Evolutionary conservation across 2,113 vertebrate genomes (phyloP), one percentile per base, ranked within the genome.

Genomic region (Gulo gulo): DNA sequence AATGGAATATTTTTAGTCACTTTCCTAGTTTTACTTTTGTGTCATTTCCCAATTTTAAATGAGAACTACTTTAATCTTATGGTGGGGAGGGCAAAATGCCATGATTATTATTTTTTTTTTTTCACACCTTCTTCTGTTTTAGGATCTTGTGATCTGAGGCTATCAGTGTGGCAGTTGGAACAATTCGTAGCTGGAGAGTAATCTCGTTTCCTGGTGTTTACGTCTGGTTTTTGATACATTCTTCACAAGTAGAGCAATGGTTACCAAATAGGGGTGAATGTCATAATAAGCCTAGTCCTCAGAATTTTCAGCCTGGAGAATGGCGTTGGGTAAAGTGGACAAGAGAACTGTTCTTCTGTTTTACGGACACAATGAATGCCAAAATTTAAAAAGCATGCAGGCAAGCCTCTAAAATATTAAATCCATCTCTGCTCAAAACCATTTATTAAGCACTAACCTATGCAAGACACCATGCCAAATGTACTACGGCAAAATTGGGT

Each of bases 31-130:
- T 87, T 61, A 87, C 45, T 88, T 91, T 61, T 94, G 55, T 93
- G 45, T 71, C 21, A 76, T 86, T 96, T 92, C 61, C 88, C 36
- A 82, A 74, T 92, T 87, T 96, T 80, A 92, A 63, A 12, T 65
- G 57, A 82, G 42, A 93, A n/a, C 29, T 29, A 84, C 31, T 90
- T 71, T 79, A 29, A 82, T 74, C 29, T 88, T 47, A 95, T 84
- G 9, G 16, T 45, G 9, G 34, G 42, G 4, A 3, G 2, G 0
- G 7, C 2, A 63, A 80, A 67, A 39, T 74, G 11, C 18, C 78
- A 0, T 47, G 8, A 21, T 50, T 69, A 16, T 52, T 14, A 3
- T 24, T 42, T 61, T 36, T 89, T 24, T 39, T 74, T 47, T 89
- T 87, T 39, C 6, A 31, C 2, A 16, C 23, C 0, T 52, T 88